Evolutionary conservation across 2,113 vertebrate genomes (phyloP).

Genomic region (Rhinogobius similis): DNA sequence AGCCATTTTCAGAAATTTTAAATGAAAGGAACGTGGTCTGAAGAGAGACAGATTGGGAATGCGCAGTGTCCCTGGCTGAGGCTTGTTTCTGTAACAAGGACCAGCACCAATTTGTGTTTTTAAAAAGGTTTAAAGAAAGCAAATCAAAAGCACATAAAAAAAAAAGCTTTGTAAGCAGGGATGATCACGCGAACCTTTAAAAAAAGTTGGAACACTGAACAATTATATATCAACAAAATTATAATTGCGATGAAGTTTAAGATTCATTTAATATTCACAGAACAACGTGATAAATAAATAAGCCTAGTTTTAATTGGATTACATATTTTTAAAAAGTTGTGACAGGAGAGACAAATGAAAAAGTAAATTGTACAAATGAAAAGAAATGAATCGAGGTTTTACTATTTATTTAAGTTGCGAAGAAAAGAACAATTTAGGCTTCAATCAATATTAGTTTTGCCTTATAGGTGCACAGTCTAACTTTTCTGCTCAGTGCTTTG

Average conservation of each 20-base stretch:
- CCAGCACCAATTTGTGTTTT: constrained; percentile 46
- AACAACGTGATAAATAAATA: no score
- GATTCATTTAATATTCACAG: no score
- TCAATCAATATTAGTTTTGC: no score
- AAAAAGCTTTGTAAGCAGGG: constrained; percentile 15
- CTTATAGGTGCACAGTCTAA: background rate
- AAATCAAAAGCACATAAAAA: background rate
- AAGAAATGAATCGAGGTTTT: no score
- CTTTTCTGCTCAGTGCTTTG: background rate
- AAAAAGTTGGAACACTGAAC: background rate
- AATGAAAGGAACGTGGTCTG: constrained; percentile 61
- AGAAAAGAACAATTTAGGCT: no score
- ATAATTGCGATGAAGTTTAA: no score
- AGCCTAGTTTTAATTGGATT: no score
- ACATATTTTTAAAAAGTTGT: no score
- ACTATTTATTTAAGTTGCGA: no score
- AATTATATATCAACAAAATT: background rate
- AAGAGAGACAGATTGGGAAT: constrained; percentile 60
- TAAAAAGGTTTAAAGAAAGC: constrained; percentile 46
- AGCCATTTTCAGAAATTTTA: constrained; percentile 50
- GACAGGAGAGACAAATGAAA: no score
- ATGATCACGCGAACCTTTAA: constrained; percentile 45
- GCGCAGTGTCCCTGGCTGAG: constrained; percentile 58
- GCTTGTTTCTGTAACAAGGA: constrained; percentile 50
- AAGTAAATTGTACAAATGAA: no score